phyloP scores from a whole-genome alignment of 2,888 invertebrate species.

The Netelia virgata region DNA sequence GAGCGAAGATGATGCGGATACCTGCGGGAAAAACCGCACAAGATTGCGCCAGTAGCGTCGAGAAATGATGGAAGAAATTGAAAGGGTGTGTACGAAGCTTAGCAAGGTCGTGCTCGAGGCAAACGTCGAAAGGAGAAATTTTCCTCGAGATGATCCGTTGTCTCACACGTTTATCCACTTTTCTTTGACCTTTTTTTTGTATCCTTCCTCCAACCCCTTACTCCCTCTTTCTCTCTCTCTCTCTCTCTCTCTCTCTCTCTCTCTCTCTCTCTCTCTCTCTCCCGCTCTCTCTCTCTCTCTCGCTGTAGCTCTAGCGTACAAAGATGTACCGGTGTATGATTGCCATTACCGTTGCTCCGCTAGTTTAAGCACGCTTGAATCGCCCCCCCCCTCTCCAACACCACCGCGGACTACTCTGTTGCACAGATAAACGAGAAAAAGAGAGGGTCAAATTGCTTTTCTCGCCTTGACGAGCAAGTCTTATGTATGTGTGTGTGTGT shows the following conservation, averaged over 20 bases:
- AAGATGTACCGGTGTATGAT: constrained; percentile 77
- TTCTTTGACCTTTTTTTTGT: constrained; percentile 37
- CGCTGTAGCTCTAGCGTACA: constrained; percentile 73
- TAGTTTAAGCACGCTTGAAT: constrained; percentile 71
- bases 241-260: too few species aligned
- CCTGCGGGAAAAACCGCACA: background rate
- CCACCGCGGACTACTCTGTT: constrained; percentile 29
- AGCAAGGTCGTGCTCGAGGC: constrained; percentile 57
- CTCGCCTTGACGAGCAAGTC: constrained; percentile 61
- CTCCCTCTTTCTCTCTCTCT: constrained; percentile 30
- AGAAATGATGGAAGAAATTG: constrained; percentile 29
- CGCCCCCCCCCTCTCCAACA: constrained; percentile 48
- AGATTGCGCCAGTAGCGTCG: background rate
- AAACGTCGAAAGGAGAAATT: constrained; percentile 57
- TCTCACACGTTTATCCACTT: constrained; percentile 51
- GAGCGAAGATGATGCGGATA: background rate
- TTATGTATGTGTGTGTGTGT: background rate
- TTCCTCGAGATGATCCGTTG: constrained; percentile 62
- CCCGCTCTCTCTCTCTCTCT: constrained; percentile 25
- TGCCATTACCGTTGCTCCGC: constrained; percentile 80
- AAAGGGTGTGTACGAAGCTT: constrained; percentile 22
- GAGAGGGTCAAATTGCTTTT: constrained; percentile 69
- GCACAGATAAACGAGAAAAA: constrained; percentile 57
- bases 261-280: background rate
- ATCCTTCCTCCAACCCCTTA: background rate